These are phyloP conservation scores for Parapsyche elsis DNA, from an alignment of 1,140 invertebrate species.

Conservation along the genomic window DNA sequence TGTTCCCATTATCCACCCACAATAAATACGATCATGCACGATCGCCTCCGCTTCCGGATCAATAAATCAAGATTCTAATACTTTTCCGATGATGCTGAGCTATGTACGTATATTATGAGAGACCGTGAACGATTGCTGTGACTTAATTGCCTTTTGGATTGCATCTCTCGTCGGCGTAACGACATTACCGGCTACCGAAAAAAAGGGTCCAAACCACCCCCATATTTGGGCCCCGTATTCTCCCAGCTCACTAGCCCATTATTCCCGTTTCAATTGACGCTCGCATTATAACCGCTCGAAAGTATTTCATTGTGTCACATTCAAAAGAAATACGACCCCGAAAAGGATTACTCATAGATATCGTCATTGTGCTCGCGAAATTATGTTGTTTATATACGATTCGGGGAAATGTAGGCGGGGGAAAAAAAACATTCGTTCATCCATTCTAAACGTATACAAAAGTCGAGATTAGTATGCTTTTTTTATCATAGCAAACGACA, in stretches of 20 bases:
- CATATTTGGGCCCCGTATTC: neutral
- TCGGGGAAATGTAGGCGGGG: neutral
- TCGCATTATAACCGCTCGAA: slow-evolving; percentile 24
- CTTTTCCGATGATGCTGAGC: too few relatives aligned
- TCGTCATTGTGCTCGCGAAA: slow-evolving; percentile 26
- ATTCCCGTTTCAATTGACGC: slow-evolving; percentile 29
- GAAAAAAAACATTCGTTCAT: neutral
- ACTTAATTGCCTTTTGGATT: too few relatives aligned
- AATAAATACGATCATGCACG: too few relatives aligned
- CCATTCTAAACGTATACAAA: slow-evolving; percentile 14
- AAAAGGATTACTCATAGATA: slow-evolving; percentile 32
- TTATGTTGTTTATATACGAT: slow-evolving; percentile 25
- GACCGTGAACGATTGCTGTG: too few relatives aligned
- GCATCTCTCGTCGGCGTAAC: too few relatives aligned
- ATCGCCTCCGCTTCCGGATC: too few relatives aligned
- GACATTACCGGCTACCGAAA: too few relatives aligned
- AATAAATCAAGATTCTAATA: too few relatives aligned
- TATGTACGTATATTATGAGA: too few relatives aligned
- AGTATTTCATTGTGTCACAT: slow-evolving; percentile 32
- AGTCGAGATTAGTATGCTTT: slow-evolving; percentile 13
- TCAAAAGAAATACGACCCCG: slow-evolving; percentile 21
- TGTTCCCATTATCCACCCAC: too few relatives aligned
- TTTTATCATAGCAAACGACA: neutral
- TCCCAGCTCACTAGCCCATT: neutral
- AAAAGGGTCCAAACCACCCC: too few relatives aligned